Evolutionary conservation across 2,113 vertebrate genomes (phyloP).

Genomic region (Recurvirostra avosetta): DNA sequence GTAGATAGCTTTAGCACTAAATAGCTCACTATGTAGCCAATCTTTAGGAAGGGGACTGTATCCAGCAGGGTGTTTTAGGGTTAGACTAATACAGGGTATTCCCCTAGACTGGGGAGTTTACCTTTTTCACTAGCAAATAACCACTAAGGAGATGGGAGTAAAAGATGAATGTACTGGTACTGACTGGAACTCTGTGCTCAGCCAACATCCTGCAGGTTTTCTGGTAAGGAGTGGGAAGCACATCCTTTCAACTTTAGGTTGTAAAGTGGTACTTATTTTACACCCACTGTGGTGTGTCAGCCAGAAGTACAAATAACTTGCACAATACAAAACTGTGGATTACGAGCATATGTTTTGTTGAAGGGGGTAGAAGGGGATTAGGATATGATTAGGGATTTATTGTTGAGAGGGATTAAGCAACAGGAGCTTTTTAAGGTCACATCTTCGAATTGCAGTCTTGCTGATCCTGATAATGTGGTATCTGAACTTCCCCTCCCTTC

Average conservation of each 20-base stretch:
- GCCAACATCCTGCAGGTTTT: not conserved
- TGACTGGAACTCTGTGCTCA: not conserved
- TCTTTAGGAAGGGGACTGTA: not conserved
- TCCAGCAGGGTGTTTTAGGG: not conserved
- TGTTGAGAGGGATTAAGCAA: slow-evolving; percentile 38
- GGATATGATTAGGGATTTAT: slow-evolving; percentile 53
- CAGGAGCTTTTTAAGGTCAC: slow-evolving; percentile 52
- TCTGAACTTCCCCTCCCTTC: not conserved
- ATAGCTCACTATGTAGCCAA: not conserved
- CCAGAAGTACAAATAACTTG: not conserved
- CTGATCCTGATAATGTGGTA: not conserved
- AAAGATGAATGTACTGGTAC: not conserved
- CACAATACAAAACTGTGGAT: not conserved
- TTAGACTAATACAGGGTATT: not conserved
- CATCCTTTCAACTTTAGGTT: not conserved
- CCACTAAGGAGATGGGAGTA: not conserved
- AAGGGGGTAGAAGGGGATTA: slow-evolving; percentile 26
- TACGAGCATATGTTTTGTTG: not conserved
- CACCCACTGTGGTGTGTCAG: not conserved
- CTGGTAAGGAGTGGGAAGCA: not conserved
- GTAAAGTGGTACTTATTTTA: not conserved
- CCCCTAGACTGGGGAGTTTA: not conserved
- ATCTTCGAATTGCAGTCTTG: slow-evolving; percentile 9
- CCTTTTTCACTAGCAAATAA: not conserved
- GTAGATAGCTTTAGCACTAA: not conserved